phyloP scores from a whole-genome alignment of 2,113 vertebrate genomes.

The Vireo altiloquus region DNA sequence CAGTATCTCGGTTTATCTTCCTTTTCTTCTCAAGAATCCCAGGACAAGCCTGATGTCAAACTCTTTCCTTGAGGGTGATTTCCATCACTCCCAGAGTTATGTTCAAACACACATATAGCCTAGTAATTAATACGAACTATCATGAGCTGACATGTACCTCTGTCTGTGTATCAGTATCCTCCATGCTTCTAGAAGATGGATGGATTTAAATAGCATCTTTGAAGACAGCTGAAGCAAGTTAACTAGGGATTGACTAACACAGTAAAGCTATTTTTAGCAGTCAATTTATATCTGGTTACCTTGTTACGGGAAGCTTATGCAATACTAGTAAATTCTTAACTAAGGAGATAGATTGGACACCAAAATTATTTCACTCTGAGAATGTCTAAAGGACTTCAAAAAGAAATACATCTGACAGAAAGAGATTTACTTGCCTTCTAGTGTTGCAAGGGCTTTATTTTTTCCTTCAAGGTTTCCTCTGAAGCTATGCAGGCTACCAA shows the following conservation, averaged over 20 bases:
- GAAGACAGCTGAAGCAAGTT: conserved; percentile 65
- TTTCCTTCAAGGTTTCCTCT: background rate
- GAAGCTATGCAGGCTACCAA: background rate
- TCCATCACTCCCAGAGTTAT: background rate
- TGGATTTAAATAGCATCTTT: conserved; percentile 54
- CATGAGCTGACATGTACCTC: conserved; percentile 47
- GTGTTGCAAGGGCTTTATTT: background rate
- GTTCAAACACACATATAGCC: conserved; percentile 8
- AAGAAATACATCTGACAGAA: background rate
- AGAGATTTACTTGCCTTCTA: background rate
- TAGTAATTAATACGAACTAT: conserved; percentile 31
- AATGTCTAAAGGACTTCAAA: background rate
- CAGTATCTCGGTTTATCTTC: background rate
- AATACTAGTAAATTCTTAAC: conserved; percentile 42
- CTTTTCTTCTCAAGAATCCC: conserved; percentile 10
- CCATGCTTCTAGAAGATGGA: conserved; percentile 37
- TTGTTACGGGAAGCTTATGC: conserved; percentile 58
- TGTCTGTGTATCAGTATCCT: conserved; percentile 32
- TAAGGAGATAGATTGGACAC: background rate
- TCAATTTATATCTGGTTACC: conserved; percentile 57
- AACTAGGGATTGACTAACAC: conserved; percentile 64
- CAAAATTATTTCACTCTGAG: background rate
- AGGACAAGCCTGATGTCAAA: conserved; percentile 21
- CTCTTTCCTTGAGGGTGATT: background rate
- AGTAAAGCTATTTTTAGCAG: conserved; percentile 61